Conservation (phyloP, 2,797 vertebrate species). For the Pseudochirops corinnae region DNA sequence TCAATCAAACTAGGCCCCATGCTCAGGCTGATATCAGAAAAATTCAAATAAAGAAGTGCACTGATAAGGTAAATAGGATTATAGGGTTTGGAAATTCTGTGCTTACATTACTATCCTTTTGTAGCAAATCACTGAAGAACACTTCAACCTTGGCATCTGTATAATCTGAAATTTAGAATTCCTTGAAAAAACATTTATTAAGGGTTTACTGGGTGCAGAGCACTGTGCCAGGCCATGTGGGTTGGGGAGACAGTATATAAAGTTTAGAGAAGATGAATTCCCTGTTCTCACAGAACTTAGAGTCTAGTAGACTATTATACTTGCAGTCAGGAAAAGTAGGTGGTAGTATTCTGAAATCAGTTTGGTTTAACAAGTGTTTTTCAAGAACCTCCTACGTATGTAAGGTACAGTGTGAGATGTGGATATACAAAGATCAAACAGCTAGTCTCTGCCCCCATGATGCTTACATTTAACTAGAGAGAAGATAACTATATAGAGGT, state of each 20-base stretch:
- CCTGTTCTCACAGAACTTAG: not conserved
- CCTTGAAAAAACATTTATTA: not conserved
- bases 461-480: not conserved
- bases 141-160: constrained; percentile 28
- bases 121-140: constrained; percentile 27
- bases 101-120: constrained; percentile 19
- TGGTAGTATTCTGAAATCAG: constrained; percentile 46
- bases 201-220: not conserved
- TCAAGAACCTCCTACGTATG: not conserved
- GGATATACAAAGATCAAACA: not conserved
- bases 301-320: constrained; percentile 16
- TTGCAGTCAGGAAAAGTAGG: constrained; percentile 47
- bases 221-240: not conserved
- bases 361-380: not conserved
- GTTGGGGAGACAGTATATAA: not conserved
- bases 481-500: not conserved
- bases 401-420: not conserved
- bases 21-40: constrained; percentile 56
- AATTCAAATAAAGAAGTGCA: constrained; percentile 47
- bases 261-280: not conserved
- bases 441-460: not conserved
- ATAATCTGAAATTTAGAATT: constrained; percentile 31
- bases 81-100: constrained; percentile 31
- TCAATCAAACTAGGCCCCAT: constrained; percentile 63
- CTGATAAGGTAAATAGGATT: constrained; percentile 54